Percentiles rank a stretch among this genome's conserved stretches.
Conservation (phyloP, 2,113 vertebrate genomes). For the Tachuris rubrigastra region DNA sequence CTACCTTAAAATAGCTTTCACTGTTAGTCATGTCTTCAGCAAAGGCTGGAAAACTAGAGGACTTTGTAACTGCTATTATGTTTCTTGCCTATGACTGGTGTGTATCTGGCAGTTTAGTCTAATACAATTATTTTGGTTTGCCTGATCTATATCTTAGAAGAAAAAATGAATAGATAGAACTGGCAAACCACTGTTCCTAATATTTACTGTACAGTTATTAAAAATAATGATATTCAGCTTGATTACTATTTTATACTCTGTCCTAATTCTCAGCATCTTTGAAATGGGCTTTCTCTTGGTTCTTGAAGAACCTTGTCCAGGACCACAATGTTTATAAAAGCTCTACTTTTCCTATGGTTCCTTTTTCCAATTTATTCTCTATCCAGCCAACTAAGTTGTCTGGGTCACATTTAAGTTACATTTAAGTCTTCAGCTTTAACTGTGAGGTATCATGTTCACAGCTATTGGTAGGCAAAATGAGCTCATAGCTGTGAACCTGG, state of each 20-base stretch:
- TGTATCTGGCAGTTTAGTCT: not conserved
- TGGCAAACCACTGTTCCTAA: not conserved
- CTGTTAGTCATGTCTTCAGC: not conserved
- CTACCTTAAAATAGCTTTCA: not conserved
- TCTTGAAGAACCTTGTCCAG: not conserved
- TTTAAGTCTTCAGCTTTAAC: not conserved
- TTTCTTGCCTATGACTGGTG: not conserved
- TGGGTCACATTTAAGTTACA: not conserved
- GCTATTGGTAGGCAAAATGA: not conserved
- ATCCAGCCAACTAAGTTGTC: not conserved
- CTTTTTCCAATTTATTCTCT: not conserved
- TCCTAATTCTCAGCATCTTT: not conserved
- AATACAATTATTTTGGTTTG: not conserved
- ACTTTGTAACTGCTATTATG: not conserved
- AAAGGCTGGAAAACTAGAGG: not conserved
- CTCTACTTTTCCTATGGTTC: not conserved
- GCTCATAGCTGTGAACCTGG: not conserved
- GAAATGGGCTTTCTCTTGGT: not conserved
- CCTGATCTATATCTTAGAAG: not conserved
- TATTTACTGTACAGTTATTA: not conserved
- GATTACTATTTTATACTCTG: not conserved
- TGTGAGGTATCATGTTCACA: not conserved
- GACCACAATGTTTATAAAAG: not conserved
- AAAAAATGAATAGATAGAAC: not conserved
- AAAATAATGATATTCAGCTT: not conserved